Conservation (phyloP, 1,140 invertebrate genomes). For the Drosophila ironensis region DNA sequence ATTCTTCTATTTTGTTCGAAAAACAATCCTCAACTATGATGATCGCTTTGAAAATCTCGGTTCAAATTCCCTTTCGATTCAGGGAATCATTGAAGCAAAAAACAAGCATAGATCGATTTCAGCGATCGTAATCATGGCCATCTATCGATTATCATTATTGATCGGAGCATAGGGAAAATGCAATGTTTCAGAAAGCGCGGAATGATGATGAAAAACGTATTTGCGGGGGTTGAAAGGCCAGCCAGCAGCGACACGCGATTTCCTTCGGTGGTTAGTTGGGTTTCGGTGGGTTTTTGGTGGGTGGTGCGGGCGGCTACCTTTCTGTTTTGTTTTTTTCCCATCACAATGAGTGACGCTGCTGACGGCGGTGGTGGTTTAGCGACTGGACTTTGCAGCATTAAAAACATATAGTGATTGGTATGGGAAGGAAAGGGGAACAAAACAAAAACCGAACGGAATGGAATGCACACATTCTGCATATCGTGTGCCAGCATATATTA, state of each 20-base stretch:
- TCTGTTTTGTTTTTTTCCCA: neutral
- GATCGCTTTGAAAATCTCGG: too few species aligned
- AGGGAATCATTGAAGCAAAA: neutral
- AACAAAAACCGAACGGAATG: constrained; percentile 19
- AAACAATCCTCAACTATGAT: too few species aligned
- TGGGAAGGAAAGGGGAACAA: constrained; percentile 6
- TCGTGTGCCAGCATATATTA: constrained; percentile 49
- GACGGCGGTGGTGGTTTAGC: neutral
- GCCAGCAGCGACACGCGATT: constrained; percentile 42
- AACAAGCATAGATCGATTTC: neutral
- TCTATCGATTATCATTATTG: constrained; percentile 1
- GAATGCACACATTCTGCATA: constrained; percentile 58
- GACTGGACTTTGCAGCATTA: constrained; percentile 5
- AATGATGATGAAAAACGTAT: neutral
- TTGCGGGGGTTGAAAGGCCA: constrained; percentile 26
- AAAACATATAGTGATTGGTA: constrained; percentile 5
- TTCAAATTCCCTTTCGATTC: too few species aligned
- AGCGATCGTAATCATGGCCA: neutral
- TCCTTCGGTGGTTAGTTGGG: constrained; percentile 34
- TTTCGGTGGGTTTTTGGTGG: too few species aligned
- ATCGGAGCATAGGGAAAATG: constrained; percentile 6
- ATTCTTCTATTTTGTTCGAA: too few species aligned
- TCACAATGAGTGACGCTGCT: neutral
- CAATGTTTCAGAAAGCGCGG: neutral
- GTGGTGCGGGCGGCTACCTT: neutral